These are phyloP conservation scores for Hozukius guyotensis DNA, from an alignment of 2,797 vertebrate genomes.

Conservation along the genomic window DNA sequence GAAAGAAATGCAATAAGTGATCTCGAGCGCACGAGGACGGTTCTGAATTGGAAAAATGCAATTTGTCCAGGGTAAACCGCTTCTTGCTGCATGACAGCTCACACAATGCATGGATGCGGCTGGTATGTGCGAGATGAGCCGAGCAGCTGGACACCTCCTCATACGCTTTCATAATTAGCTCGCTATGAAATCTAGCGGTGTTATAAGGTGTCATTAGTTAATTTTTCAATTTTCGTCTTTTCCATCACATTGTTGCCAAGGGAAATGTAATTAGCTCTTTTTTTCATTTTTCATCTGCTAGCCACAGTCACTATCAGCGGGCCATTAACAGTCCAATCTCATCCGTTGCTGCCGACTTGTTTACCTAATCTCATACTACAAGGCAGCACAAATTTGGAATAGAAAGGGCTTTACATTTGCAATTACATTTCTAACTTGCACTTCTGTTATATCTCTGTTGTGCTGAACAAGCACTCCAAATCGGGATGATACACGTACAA, in stretches of 20 bases:
- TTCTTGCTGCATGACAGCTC: slow-evolving; percentile 1
- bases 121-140: background rate
- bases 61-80: slow-evolving; percentile 34
- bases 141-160: background rate
- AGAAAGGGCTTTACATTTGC: slow-evolving; percentile 33
- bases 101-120: background rate
- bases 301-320: slow-evolving; percentile 31
- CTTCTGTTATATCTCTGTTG: slow-evolving; percentile 21
- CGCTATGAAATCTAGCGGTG: background rate
- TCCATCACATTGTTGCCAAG: slow-evolving; percentile 5
- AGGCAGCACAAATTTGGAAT: slow-evolving; percentile 10
- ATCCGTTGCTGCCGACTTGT: slow-evolving; percentile 27
- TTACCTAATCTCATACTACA: slow-evolving; percentile 43
- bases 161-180: background rate
- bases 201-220: slow-evolving; percentile 14
- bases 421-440: slow-evolving; percentile 4
- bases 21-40: slow-evolving; percentile 13
- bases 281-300: slow-evolving; percentile 20
- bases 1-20: slow-evolving; percentile 47
- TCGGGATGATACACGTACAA: background rate
- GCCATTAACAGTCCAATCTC: slow-evolving; percentile 56
- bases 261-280: slow-evolving; percentile 55
- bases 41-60: slow-evolving; percentile 46
- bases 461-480: slow-evolving; percentile 14
- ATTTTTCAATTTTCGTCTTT: slow-evolving; percentile 14